Evolutionary conservation across 1,140 invertebrate genomes (phyloP).

Genomic region (Drosophila insularis): DNA sequence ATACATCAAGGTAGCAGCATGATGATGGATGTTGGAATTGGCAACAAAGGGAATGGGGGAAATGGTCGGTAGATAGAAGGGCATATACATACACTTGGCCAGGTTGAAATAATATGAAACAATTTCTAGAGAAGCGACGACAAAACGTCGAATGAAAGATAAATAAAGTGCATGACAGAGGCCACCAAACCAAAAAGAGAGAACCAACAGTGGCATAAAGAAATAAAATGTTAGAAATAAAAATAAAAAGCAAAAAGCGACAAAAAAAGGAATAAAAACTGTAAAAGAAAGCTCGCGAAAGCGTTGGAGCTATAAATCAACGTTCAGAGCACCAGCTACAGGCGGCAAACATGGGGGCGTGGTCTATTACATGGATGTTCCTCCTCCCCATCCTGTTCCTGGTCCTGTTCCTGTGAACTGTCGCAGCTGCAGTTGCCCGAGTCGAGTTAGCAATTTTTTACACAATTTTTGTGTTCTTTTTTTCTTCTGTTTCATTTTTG

Average conservation of each 20-base stretch:
- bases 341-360: slow-evolving; percentile 44
- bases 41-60: background rate
- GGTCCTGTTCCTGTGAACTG: slow-evolving; percentile 55
- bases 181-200: slow-evolving; percentile 17
- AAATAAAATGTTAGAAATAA: slow-evolving; percentile 56
- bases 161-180: slow-evolving; percentile 65
- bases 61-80: slow-evolving; percentile 12
- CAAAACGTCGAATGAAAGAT: slow-evolving; percentile 82
- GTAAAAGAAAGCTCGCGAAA: slow-evolving; percentile 51
- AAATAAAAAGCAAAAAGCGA: background rate
- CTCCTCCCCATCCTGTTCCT: background rate
- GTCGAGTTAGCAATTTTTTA: slow-evolving; percentile 52
- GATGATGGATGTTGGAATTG: background rate
- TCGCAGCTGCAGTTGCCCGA: slow-evolving; percentile 56
- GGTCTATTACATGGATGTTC: slow-evolving; percentile 60
- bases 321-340: slow-evolving; percentile 39
- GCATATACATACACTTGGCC: slow-evolving; percentile 30
- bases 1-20: background rate
- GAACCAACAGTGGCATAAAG: slow-evolving; percentile 7
- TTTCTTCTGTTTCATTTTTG: slow-evolving; percentile 35
- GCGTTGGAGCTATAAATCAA: slow-evolving; percentile 68
- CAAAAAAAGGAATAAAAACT: slow-evolving; percentile 42
- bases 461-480: slow-evolving; percentile 25
- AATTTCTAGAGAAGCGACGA: slow-evolving; percentile 76
- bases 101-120: slow-evolving; percentile 74